phyloP scores from a whole-genome alignment of 2,888 invertebrate species.

The Pseudococcus longispinus region DNA sequence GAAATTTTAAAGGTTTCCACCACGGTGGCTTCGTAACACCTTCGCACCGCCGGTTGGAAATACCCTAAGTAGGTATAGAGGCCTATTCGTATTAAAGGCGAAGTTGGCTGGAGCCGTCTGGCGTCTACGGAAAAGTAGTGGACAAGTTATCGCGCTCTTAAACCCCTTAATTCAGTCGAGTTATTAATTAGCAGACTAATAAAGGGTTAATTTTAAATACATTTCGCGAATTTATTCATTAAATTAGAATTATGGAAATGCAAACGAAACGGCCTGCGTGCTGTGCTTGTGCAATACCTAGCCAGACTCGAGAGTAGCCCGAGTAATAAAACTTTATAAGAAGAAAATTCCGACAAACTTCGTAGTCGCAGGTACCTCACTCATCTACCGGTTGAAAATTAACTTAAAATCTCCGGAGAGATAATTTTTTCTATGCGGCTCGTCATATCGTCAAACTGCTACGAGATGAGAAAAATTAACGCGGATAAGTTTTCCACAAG shows the following conservation, averaged over 20 bases:
- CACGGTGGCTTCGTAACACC: background rate
- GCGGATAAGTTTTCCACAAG: background rate
- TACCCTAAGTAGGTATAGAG: background rate
- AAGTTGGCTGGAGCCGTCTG: background rate
- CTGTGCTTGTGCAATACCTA: background rate
- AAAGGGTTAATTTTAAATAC: slow-evolving; percentile 37
- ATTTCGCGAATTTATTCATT: slow-evolving; percentile 27
- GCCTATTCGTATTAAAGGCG: background rate
- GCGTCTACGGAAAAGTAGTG: background rate
- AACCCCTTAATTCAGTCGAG: slow-evolving; percentile 24
- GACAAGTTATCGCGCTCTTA: slow-evolving; percentile 4
- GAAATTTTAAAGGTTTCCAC: background rate
- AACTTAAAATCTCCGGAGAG: slow-evolving; percentile 3
- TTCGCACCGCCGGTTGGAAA: background rate
- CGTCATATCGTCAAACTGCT: background rate
- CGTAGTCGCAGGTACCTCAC: background rate
- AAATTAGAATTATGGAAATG: slow-evolving; percentile 35
- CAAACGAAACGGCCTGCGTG: background rate
- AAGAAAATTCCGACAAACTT: background rate
- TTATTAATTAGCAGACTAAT: slow-evolving; percentile 16
- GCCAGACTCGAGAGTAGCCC: background rate
- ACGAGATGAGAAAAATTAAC: background rate
- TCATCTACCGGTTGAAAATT: background rate
- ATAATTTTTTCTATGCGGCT: background rate
- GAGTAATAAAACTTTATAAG: background rate